Base-by-base conservation (phyloP, 2,113 vertebrate genomes). In the Nannospalax galili region DNA sequence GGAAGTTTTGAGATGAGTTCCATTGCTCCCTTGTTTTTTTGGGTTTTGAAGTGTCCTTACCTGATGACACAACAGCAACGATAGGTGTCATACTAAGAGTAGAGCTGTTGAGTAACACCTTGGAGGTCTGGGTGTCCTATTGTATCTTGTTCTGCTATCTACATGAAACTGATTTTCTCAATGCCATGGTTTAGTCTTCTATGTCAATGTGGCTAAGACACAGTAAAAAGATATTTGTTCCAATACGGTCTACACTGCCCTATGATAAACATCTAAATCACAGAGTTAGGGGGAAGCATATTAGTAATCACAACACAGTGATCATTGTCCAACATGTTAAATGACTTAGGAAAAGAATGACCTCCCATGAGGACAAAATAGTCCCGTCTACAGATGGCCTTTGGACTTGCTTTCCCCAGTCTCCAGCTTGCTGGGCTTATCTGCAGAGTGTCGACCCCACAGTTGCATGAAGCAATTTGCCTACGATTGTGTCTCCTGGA, bases 281-380 rank as follows among this genome's bases (percentile, higher is more conserved):
- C 11, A 14, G 56, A 40, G 0, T n/a, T 42, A 42, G n/a, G 45
- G 10, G 8, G 78, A 78, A 65, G 26, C 2, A 30, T 22, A 11
- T 79, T 64, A 80, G 1, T 0, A 2, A 80, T 5, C 14, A 2
- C 56, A 17, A 35, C 1, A 9, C 2, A 12, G 5, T 22, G 17
- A 72, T 14, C 30, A 16, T 14, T 7, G 16, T 19, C 40, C 15
- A 56, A 19, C 42, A 5, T 40, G 6, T 0, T 4, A 3, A 74
- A 64, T 19, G 11, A 9, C 22, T 92, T 32, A 92, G 15, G 40
- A 28, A 64, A 74, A 90, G 32, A 45, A n/a, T 26, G 28, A 17
- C 4, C 7, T 35, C 52, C 20, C 19, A 32, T 1, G 65, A 52
- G 19, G 9, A 75, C 35, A 42, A 74, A 11, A 42, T 7, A 74